Evolutionary conservation across 2,888 invertebrate species (phyloP), one percentile per base, ranked within the genome.

Genomic region (Ophonus ardosiacus): DNA sequence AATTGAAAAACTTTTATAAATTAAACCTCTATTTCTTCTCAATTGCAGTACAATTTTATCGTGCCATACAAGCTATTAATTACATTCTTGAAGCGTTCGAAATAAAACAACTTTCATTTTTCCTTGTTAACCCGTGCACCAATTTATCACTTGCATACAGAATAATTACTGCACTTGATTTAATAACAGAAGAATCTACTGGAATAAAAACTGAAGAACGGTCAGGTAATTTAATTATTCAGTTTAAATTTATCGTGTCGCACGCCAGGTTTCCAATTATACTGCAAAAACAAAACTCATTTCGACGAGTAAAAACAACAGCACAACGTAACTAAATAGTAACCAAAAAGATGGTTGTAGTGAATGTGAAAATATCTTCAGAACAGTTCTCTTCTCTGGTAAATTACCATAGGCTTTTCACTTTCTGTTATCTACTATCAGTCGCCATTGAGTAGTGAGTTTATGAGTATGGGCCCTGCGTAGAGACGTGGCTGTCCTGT

Each of bases 401-500:
- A 31, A 31, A 13, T 51, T 51, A 51, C 43, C 43, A 85, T 87
- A 86, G 87, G 63, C 18, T 63, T 10, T 63, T 63, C 17, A 21
- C 63, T 51, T 13, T 8, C 10, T 51, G 63, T 63, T 63, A 63
- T 86, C 86, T 86, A 85, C 85, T 86, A 86, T 87, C 86, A 86
- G 86, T 85, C 84, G 87, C 87, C 88, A 87, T 88, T 89, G 87
- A 87, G 87, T 87, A 87, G 86, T 74, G 87, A 88, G 87, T 89
- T 89, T 89, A 89, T 86, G 89, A 87, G 85, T 88, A 87, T 88
- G 87, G 87, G 88, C 88, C 87, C 87, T 87, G 86, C 86, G 84
- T 83, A 86, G 84, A 86, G 88, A 88, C 88, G 88, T 88, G 88
- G 88, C 88, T 87, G 8, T 18, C 63, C 18, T 63, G 63, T 21